Conservation (phyloP, 2,113 vertebrate genomes). For the Sorex araneus region DNA sequence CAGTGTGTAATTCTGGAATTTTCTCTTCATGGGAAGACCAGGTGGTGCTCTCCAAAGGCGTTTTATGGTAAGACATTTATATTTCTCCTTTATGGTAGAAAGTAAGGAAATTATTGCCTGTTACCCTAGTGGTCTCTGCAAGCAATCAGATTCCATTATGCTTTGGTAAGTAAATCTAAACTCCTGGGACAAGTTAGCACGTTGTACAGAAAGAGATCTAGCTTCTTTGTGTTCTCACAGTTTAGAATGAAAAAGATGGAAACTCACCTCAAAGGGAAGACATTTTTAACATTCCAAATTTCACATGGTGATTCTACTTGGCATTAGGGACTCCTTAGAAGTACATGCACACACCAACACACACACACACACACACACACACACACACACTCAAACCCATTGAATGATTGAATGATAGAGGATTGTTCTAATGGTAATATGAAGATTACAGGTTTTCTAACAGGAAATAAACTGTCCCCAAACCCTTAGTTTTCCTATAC, state of each 20-base stretch:
- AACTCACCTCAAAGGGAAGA: background rate
- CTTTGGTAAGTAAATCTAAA: background rate
- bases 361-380: background rate
- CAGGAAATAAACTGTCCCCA: constrained; percentile 29
- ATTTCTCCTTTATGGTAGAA: background rate
- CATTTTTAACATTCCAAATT: background rate
- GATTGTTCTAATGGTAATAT: too few species aligned
- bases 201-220: background rate
- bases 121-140: background rate
- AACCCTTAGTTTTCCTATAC: too few species aligned
- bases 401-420: too few species aligned
- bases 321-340: background rate
- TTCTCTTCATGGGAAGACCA: background rate
- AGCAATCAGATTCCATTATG: background rate
- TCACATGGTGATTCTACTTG: background rate
- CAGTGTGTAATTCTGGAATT: background rate
- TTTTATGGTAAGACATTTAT: background rate
- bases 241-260: background rate
- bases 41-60: background rate
- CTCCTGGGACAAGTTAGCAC: background rate
- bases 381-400: too few species aligned
- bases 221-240: constrained; percentile 12
- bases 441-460: too few species aligned
- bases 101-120: background rate
- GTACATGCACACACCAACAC: background rate